Percentiles rank a stretch among this genome's conserved stretches.
Conservation (phyloP, 2,797 vertebrate genomes). For the Xiphophorus birchmanni region DNA sequence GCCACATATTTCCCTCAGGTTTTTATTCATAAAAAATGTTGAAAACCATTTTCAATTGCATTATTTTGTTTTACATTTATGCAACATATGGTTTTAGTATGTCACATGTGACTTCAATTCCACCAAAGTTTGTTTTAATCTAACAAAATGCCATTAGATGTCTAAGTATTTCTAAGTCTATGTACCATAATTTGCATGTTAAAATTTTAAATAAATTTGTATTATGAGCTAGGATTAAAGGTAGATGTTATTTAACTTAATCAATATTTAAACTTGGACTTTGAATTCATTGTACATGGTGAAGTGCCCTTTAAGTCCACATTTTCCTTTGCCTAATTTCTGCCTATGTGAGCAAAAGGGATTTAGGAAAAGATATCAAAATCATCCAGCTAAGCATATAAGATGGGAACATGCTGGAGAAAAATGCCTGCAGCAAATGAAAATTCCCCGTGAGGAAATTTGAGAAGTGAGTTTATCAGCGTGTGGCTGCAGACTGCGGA, state of each 20-base stretch:
- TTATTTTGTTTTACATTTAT: background rate
- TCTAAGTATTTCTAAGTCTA: background rate
- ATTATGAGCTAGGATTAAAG: background rate
- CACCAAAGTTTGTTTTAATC: background rate
- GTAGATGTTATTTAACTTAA: slow-evolving; percentile 2
- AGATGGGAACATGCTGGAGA: slow-evolving; percentile 44
- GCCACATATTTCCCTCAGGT: background rate
- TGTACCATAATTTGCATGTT: background rate
- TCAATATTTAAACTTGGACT: slow-evolving; percentile 22
- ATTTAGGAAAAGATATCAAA: slow-evolving; percentile 58
- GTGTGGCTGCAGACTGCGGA: slow-evolving; percentile 67
- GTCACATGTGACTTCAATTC: background rate
- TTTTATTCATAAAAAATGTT: background rate
- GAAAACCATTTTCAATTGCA: background rate
- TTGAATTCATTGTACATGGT: slow-evolving; percentile 31
- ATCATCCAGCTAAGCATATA: slow-evolving; percentile 69
- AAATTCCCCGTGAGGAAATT: slow-evolving; percentile 55
- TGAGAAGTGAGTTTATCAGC: slow-evolving; percentile 66
- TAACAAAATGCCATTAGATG: background rate
- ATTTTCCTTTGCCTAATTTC: slow-evolving; percentile 59
- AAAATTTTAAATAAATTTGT: background rate
- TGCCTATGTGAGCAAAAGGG: slow-evolving; percentile 36
- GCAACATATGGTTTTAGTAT: background rate
- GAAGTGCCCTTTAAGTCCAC: slow-evolving; percentile 36
- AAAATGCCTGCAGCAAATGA: slow-evolving; percentile 53